phyloP scores from a whole-genome alignment of 2,797 vertebrate genomes.

The Leucoraja ocellata region DNA sequence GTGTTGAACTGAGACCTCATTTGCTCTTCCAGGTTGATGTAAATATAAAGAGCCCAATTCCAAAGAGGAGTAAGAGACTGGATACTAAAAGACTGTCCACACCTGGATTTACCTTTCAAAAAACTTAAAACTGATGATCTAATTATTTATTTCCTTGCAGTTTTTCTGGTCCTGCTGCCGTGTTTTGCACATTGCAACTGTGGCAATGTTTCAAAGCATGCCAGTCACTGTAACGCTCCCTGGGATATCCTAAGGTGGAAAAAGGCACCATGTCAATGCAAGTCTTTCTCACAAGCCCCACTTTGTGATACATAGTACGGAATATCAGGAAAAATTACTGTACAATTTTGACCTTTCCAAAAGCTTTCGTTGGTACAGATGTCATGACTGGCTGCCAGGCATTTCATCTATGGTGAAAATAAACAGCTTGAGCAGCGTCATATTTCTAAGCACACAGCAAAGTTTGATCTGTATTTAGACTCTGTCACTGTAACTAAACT shows the following conservation, averaged over 20 bases:
- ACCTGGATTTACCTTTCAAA: background rate
- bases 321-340: background rate
- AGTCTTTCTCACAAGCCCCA: background rate
- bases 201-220: background rate
- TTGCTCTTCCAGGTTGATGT: background rate
- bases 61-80: background rate
- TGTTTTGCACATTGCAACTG: background rate
- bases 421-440: slow-evolving; percentile 33
- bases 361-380: slow-evolving; percentile 26
- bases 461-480: slow-evolving; percentile 34
- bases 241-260: background rate
- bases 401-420: slow-evolving; percentile 32
- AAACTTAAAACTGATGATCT: background rate
- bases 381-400: slow-evolving; percentile 14
- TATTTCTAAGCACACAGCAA: slow-evolving; percentile 35
- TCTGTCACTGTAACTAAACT: slow-evolving; percentile 35
- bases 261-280: background rate
- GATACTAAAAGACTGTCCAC: background rate
- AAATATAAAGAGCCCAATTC: background rate
- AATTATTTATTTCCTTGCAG: background rate
- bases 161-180: background rate
- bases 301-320: background rate
- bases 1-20: background rate
- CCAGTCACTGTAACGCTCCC: background rate
- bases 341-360: background rate